Evolutionary conservation across 2,888 invertebrate genomes (phyloP).

Genomic region (Empis stercorea): DNA sequence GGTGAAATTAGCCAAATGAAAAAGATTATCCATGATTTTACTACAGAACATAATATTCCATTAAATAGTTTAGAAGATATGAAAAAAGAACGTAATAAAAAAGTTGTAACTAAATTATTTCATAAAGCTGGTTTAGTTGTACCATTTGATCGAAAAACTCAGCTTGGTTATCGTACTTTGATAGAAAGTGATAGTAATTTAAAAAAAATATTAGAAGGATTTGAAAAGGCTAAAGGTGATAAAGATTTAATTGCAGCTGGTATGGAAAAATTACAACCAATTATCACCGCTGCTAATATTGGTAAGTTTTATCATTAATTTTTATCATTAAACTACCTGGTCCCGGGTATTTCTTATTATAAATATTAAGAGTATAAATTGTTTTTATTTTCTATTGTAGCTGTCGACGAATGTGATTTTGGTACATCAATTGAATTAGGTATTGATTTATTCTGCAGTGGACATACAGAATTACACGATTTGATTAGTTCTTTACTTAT

Average conservation of each 20-base stretch:
- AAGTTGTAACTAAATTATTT: slow-evolving; percentile 56
- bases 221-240: slow-evolving; percentile 43
- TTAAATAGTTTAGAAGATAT: slow-evolving; percentile 43
- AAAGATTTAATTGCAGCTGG: slow-evolving; percentile 44
- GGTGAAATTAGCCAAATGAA: slow-evolving; percentile 45
- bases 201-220: slow-evolving; percentile 52
- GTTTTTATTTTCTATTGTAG: slow-evolving; percentile 29
- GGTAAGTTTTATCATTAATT: slow-evolving; percentile 8
- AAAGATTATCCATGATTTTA: slow-evolving; percentile 47
- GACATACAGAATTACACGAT: slow-evolving; percentile 52
- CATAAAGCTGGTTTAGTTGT: slow-evolving; percentile 77
- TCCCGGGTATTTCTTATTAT: too few species aligned
- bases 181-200: slow-evolving; percentile 55
- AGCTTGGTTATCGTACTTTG: slow-evolving; percentile 71
- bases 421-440: slow-evolving; percentile 86
- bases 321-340: too few species aligned
- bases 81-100: slow-evolving; percentile 48
- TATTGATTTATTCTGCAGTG: slow-evolving; percentile 70
- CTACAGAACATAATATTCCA: slow-evolving; percentile 44
- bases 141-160: slow-evolving; percentile 65
- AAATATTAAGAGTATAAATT: background rate
- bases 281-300: slow-evolving; percentile 63
- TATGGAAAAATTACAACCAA: slow-evolving; percentile 61
- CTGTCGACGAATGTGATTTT: slow-evolving; percentile 90
- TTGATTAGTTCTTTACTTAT: slow-evolving; percentile 51